Evolutionary conservation across 2,888 invertebrate species (phyloP).

Genomic region (Rhagophthalmus giganteus): DNA sequence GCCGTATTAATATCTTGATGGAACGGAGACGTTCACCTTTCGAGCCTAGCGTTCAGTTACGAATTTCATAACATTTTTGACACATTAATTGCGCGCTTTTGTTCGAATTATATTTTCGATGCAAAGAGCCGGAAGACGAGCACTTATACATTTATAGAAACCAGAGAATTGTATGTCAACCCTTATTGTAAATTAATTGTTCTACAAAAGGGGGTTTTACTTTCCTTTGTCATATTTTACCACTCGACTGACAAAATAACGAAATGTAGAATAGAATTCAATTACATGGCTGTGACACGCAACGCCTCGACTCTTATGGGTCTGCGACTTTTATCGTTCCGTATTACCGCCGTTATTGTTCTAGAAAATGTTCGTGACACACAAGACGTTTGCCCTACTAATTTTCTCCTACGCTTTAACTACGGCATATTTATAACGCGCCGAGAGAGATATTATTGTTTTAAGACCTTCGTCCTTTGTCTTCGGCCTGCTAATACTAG

Average conservation of each 20-base stretch:
- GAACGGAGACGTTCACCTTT: too few relatives aligned
- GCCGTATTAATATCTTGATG: too few relatives aligned
- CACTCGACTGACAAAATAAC: constrained; percentile 30
- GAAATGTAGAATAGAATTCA: constrained; percentile 33
- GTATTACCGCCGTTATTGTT: too few relatives aligned
- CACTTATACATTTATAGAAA: constrained; percentile 13
- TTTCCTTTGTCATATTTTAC: constrained; percentile 20
- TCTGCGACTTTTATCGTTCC: constrained; percentile 25
- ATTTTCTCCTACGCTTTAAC: constrained; percentile 17
- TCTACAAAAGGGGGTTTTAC: constrained; percentile 13
- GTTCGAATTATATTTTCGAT: neutral
- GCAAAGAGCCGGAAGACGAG: neutral
- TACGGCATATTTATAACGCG: constrained; percentile 10
- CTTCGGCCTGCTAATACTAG: too few relatives aligned
- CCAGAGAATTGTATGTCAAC: constrained; percentile 17
- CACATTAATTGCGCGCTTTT: too few relatives aligned
- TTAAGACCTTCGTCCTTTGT: too few relatives aligned
- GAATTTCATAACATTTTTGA: too few relatives aligned
- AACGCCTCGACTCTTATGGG: constrained; percentile 18
- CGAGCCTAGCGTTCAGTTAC: too few relatives aligned
- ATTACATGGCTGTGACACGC: constrained; percentile 29
- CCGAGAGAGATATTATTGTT: too few relatives aligned
- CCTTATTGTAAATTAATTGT: constrained; percentile 16
- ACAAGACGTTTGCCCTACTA: constrained; percentile 24
- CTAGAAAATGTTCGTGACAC: constrained; percentile 25